A percentile compares a stretch with the other conserved stretches of the same genome.
phyloP scores from a whole-genome alignment of 2,797 vertebrate species.

The Bradypodion ventrale region DNA sequence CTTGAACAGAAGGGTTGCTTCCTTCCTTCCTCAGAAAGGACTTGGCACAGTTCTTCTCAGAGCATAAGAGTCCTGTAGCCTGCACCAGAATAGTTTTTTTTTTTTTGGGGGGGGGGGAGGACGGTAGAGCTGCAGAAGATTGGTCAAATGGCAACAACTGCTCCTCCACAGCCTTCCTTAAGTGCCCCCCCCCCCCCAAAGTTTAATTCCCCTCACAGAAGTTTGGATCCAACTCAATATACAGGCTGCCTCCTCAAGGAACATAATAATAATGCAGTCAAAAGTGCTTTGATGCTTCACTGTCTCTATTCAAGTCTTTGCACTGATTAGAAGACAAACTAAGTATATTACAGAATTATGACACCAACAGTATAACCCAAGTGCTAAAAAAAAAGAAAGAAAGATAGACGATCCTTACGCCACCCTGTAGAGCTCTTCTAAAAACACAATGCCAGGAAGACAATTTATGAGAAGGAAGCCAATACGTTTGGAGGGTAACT shows the following conservation, averaged over 20 bases:
- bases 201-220: background rate
- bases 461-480: slow-evolving; percentile 25
- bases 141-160: background rate
- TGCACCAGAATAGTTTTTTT: background rate
- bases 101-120: too few species aligned
- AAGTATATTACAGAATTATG: background rate
- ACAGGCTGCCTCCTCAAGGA: background rate
- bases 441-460: background rate
- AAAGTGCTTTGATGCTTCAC: background rate
- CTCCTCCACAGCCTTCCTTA: background rate
- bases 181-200: too few species aligned
- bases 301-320: background rate
- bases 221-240: background rate
- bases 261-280: background rate
- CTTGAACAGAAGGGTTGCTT: too few species aligned
- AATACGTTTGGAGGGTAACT: background rate
- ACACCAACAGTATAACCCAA: background rate
- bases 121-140: background rate
- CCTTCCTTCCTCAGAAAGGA: too few species aligned
- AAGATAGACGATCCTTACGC: background rate
- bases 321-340: background rate
- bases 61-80: background rate
- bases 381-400: background rate
- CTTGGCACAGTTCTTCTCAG: background rate
- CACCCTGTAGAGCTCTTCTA: background rate